Evolutionary conservation across 2,113 vertebrate genomes (phyloP).

Genomic region (Lucifuga dentata): DNA sequence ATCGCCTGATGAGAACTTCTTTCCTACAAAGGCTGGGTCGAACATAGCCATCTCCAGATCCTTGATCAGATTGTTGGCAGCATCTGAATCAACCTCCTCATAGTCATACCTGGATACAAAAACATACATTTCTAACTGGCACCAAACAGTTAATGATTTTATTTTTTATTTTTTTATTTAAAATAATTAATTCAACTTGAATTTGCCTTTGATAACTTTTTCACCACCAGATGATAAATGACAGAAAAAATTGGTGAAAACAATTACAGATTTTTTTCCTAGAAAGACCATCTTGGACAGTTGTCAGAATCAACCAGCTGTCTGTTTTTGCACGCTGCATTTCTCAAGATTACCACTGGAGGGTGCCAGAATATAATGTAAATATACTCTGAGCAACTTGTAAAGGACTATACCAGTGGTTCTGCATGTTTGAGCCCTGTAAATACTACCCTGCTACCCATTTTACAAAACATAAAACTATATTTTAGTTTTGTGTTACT

Average conservation of each 20-base stretch:
- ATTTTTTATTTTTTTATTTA: neutral
- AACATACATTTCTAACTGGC: neutral
- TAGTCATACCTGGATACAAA: conserved; percentile 90
- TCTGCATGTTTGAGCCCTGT: too few relatives aligned
- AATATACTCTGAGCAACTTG: neutral
- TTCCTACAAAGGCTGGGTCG: conserved; percentile 90
- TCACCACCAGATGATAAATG: too few relatives aligned
- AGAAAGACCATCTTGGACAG: too few relatives aligned
- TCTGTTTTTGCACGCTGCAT: neutral
- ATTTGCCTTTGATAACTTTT: too few relatives aligned
- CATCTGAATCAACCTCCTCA: conserved; percentile 94
- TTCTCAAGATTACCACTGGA: conserved; percentile 59
- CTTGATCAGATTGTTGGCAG: conserved; percentile 95
- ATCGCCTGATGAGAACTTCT: conserved; percentile 88
- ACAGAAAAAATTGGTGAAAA: too few relatives aligned
- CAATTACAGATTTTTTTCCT: too few relatives aligned
- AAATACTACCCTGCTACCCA: too few relatives aligned
- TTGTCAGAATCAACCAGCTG: neutral
- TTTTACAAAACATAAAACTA: too few relatives aligned
- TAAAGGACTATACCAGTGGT: too few relatives aligned
- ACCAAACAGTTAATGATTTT: neutral
- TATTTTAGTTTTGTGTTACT: too few relatives aligned
- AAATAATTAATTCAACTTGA: too few relatives aligned
- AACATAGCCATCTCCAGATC: conserved; percentile 90
- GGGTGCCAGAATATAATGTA: conserved; percentile 29